Evolutionary conservation across 2,888 invertebrate species (phyloP), one percentile per base, ranked within the genome.

Genomic region (Bimastos eiseni): DNA sequence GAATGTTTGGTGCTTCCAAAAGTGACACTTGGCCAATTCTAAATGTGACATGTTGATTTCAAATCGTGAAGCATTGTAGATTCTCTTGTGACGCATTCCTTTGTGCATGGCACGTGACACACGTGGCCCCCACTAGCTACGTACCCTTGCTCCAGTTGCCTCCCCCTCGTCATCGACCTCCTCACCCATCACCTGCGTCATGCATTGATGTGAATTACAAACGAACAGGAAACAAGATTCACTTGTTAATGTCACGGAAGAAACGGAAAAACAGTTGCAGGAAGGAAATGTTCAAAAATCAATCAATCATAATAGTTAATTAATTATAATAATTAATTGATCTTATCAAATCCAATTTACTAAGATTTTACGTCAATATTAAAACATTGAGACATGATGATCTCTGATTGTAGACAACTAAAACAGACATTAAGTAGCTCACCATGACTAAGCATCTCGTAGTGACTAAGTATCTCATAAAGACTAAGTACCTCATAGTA

Each of bases 101-200:
- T n/a, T 8, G n/a, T 70, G 70, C 70, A 70, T 30, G 70, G 13
- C 21, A n/a, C 3, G n/a, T 70, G 70, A 70, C 70, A n/a, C 1
- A 70, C n/a, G n/a, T 24, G n/a, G n/a, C 49, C 49, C 41, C 41
- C 41, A 41, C n/a, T n/a, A n/a, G n/a, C n/a, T 21, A 90, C 83
- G 38, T 89, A 89, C 91, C 44, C 91, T 86, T 34, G 90, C 49
- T 41, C 49, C 55, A 11, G 70, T 89, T 34, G 49, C 90, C 36
- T 90, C 91, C 44, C 91, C 91, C 1, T 91, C 91, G 13, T 91
- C 91, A 90, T 91, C 91, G 15, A 84, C 90, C 86, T 90, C 91
- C 89, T 91, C 91, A 41, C 91, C 91, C 91, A 91, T 91, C 37
- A 91, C 84, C 91, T 91, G 70, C 17, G n/a, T 70, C n/a, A n/a